Conservation (phyloP, 1,140 invertebrate genomes). For the Hyphantria cunea region DNA sequence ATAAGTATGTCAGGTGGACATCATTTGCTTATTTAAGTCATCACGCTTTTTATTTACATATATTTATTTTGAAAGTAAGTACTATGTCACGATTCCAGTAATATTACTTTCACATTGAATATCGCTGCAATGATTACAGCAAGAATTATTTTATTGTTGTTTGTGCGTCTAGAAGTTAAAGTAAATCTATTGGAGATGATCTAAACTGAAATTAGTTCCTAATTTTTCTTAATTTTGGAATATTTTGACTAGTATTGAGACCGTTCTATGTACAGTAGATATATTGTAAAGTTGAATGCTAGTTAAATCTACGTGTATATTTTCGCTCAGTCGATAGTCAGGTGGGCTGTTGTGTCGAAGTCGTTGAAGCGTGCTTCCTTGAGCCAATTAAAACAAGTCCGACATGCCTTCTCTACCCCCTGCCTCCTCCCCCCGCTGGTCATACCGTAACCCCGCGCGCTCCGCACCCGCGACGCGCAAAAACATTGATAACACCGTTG, state of each 20-base stretch:
- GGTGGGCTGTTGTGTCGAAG: slow-evolving; percentile 16
- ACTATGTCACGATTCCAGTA: slow-evolving; percentile 7
- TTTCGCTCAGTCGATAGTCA: slow-evolving; percentile 13
- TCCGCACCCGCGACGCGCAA: slow-evolving; percentile 35
- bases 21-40: slow-evolving; percentile 29
- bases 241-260: too few relatives aligned
- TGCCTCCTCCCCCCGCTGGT: not conserved
- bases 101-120: too few relatives aligned
- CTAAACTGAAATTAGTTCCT: too few relatives aligned
- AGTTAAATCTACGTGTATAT: slow-evolving; percentile 18
- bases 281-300: not conserved
- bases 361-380: slow-evolving; percentile 54
- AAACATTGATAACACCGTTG: slow-evolving; percentile 44
- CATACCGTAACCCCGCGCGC: slow-evolving; percentile 8
- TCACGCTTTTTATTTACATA: slow-evolving; percentile 4
- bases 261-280: not conserved
- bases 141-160: too few relatives aligned
- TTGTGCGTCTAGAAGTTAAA: too few relatives aligned
- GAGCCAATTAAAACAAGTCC: slow-evolving; percentile 55
- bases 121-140: too few relatives aligned
- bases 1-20: slow-evolving; percentile 38
- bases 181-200: too few relatives aligned
- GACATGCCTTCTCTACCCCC: slow-evolving; percentile 20
- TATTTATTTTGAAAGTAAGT: slow-evolving; percentile 4
- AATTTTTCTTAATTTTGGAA: too few relatives aligned